Evolutionary conservation across 1,140 invertebrate species (phyloP).

Genomic region (Brachionus rubens): DNA sequence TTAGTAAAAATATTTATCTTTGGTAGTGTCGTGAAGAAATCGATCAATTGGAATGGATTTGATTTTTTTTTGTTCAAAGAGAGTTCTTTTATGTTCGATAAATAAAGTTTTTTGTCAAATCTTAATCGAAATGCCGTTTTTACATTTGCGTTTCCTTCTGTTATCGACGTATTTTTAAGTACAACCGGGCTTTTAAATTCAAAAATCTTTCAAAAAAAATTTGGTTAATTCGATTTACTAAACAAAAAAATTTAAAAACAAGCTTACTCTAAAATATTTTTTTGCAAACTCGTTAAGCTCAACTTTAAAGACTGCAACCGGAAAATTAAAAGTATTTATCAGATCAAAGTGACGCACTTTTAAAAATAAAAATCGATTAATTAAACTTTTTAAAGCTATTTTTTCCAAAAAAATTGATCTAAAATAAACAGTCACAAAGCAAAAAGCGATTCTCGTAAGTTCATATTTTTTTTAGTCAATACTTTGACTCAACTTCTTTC

Average conservation of each 20-base stretch:
- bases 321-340: neutral
- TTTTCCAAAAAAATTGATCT: neutral
- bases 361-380: neutral
- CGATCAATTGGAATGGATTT: neutral
- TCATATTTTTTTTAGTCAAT: no score
- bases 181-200: slow-evolving; percentile 24
- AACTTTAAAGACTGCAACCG: slow-evolving; percentile 3
- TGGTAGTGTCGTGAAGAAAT: neutral
- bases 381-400: neutral
- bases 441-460: no score
- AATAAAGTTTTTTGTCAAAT: neutral
- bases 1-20: slow-evolving; percentile 21
- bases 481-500: no score
- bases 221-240: neutral
- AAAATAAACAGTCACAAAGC: no score
- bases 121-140: neutral
- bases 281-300: slow-evolving; percentile 10
- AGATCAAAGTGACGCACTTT: slow-evolving; percentile 1
- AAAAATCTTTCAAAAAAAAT: slow-evolving; percentile 1
- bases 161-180: neutral
- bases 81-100: neutral
- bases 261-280: slow-evolving; percentile 37
- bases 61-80: neutral
- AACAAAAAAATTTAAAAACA: neutral
- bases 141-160: neutral